Percentiles rank a stretch among this genome's conserved stretches.
Conservation (phyloP, 2,888 invertebrate genomes). For the Deroplatys truncata region DNA sequence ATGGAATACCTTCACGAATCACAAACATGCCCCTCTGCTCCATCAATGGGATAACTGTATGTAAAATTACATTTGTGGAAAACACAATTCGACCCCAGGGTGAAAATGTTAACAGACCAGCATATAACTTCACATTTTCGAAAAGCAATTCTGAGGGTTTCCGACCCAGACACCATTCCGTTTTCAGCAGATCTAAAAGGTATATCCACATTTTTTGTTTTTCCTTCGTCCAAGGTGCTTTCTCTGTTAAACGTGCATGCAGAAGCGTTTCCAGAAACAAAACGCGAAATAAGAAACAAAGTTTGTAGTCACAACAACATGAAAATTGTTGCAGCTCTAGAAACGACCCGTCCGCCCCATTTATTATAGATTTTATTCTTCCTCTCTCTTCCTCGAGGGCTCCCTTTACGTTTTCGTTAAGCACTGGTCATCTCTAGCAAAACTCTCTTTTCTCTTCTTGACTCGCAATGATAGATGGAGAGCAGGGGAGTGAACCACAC, state of each 20-base stretch:
- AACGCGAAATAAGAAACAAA: not conserved
- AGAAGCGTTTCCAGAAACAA: not conserved
- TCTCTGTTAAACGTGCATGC: not conserved
- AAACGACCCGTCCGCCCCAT: not conserved
- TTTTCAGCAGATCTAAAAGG: not conserved
- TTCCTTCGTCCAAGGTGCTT: not conserved
- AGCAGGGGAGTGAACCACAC: not conserved
- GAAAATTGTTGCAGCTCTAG: not conserved
- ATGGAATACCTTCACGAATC: too few relatives aligned
- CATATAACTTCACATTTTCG: not conserved
- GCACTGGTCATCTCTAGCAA: slow-evolving; percentile 11
- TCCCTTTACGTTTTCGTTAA: not conserved
- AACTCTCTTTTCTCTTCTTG: slow-evolving; percentile 6
- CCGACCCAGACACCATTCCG: not conserved
- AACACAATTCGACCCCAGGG: not conserved
- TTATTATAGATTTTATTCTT: not conserved
- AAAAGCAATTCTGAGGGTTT: not conserved
- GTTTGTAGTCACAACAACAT: not conserved
- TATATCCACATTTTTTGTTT: not conserved
- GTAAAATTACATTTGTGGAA: not conserved
- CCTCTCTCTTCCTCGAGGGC: not conserved
- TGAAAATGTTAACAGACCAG: not conserved
- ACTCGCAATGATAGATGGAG: slow-evolving; percentile 17
- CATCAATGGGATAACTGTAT: not conserved
- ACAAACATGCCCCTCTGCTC: too few relatives aligned